These are phyloP conservation scores for Mustelus asterias DNA, from an alignment of 2,113 vertebrate species.

Conservation along the genomic window DNA sequence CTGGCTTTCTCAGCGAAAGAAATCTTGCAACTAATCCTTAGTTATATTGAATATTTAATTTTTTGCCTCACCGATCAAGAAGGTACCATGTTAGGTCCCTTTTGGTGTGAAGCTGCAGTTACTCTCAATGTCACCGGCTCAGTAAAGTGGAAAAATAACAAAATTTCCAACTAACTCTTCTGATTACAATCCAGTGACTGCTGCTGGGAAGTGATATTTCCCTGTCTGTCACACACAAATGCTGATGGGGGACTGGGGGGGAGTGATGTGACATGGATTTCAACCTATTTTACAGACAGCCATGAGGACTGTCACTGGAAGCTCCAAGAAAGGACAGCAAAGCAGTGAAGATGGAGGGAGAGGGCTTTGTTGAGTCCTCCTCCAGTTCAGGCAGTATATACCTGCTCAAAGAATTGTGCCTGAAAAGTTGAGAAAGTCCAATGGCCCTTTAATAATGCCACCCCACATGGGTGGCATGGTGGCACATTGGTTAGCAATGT, in stretches of 20 bases:
- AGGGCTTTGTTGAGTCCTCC: neutral
- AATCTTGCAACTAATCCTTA: neutral
- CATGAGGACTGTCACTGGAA: neutral
- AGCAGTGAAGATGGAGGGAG: neutral
- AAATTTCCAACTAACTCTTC: neutral
- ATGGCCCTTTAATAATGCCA: neutral
- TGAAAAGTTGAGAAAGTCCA: neutral
- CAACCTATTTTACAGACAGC: neutral
- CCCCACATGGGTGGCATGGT: too few species aligned
- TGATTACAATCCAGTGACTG: neutral
- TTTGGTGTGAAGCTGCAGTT: neutral
- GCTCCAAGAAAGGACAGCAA: neutral
- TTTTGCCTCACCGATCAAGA: neutral
- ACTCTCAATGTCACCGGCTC: neutral
- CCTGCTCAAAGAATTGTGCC: neutral
- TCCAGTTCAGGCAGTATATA: neutral
- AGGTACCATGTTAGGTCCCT: neutral
- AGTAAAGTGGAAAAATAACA: neutral
- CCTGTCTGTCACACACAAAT: neutral
- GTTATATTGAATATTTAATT: conserved; percentile 2
- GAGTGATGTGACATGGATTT: neutral
- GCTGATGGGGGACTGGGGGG: too few species aligned
- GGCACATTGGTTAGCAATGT: too few species aligned
- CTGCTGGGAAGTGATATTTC: neutral
- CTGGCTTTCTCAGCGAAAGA: neutral